Percentiles rank a stretch among this genome's conserved stretches.
phyloP scores from a whole-genome alignment of 2,797 vertebrate species.

The Odontamblyopus rebecca region DNA sequence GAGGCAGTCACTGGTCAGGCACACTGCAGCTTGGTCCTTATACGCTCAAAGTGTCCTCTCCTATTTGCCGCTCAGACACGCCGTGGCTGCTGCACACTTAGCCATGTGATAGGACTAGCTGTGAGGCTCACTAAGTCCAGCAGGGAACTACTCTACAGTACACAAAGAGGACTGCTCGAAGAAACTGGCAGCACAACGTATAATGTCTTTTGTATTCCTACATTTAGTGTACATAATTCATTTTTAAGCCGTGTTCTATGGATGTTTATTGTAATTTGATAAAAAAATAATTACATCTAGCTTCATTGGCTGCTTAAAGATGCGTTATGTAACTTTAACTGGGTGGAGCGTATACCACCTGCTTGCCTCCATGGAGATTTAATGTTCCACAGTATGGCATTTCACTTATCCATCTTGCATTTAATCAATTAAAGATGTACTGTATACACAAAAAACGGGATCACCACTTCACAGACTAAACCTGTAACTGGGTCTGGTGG shows the following conservation, averaged over 20 bases:
- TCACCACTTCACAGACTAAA: too few species aligned
- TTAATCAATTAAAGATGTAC: too few species aligned
- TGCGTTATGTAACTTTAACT: too few species aligned
- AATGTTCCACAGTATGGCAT: too few species aligned
- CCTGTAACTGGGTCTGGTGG: too few species aligned
- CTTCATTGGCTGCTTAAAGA: too few species aligned
- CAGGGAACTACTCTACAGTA: constrained; percentile 50
- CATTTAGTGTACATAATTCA: not conserved
- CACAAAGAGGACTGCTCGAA: constrained; percentile 47
- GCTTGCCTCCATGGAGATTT: too few species aligned
- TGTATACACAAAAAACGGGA: too few species aligned
- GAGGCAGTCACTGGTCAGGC: constrained; percentile 38
- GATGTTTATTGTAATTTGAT: not conserved
- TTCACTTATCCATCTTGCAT: too few species aligned
- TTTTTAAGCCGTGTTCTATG: not conserved
- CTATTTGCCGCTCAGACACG: constrained; percentile 21
- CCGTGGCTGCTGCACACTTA: constrained; percentile 27
- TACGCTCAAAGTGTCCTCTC: constrained; percentile 26
- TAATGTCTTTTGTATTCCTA: not conserved
- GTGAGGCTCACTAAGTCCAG: constrained; percentile 41
- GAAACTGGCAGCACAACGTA: constrained; percentile 45
- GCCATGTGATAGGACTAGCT: constrained; percentile 47
- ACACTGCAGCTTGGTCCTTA: constrained; percentile 27
- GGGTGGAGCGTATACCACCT: too few species aligned
- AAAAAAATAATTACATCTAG: not conserved